phyloP scores from a whole-genome alignment of 2,797 vertebrate species.

The Odontamblyopus lacepedii region DNA sequence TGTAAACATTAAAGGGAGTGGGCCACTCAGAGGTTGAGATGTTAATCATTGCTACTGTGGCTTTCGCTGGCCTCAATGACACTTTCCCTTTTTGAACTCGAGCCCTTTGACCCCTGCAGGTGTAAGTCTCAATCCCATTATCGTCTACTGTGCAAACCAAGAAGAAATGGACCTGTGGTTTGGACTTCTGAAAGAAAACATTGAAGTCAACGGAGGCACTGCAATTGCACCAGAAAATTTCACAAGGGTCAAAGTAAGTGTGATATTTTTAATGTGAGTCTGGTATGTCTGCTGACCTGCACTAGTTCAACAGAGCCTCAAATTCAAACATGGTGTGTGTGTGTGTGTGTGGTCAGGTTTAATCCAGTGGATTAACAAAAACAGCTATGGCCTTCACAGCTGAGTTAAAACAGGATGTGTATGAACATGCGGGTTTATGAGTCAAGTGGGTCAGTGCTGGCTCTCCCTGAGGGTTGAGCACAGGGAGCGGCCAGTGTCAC shows the following conservation, averaged over 20 bases:
- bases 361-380: conserved; percentile 31
- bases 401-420: conserved; percentile 57
- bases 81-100: conserved; percentile 39
- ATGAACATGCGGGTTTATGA: conserved; percentile 51
- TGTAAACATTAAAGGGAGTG: conserved; percentile 22
- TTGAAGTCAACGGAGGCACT: conserved; percentile 83
- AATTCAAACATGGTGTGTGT: conserved; percentile 20
- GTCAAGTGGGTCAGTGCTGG: conserved; percentile 68
- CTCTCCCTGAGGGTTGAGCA: conserved; percentile 54
- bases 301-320: background rate
- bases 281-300: background rate
- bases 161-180: conserved; percentile 89
- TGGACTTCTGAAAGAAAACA: conserved; percentile 89
- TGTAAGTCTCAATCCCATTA: conserved; percentile 88
- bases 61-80: background rate
- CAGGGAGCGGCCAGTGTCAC: conserved; percentile 63
- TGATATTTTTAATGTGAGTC: background rate
- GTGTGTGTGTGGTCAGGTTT: conserved; percentile 17
- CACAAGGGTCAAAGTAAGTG: conserved; percentile 76
- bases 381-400: conserved; percentile 20
- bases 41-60: conserved; percentile 23
- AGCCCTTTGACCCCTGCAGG: conserved; percentile 73
- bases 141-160: conserved; percentile 86
- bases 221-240: conserved; percentile 63
- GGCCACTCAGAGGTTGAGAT: conserved; percentile 2